These are phyloP conservation scores for Mus spretus DNA, from an alignment of 2,797 vertebrate genomes.

Conservation along the genomic window DNA sequence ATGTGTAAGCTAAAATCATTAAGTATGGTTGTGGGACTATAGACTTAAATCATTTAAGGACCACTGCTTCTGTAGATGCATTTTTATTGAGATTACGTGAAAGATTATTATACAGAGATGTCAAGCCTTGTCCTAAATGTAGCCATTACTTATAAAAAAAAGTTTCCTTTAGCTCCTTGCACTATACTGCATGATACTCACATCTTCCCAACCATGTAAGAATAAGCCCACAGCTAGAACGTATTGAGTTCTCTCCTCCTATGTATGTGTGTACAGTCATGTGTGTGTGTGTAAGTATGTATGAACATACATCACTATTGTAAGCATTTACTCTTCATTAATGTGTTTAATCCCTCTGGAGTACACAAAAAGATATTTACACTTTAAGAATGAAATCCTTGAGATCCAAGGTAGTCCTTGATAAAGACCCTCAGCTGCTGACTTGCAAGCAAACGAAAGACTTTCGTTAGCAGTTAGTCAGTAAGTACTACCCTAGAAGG, in stretches of 20 bases:
- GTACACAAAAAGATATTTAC: not conserved
- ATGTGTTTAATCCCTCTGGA: not conserved
- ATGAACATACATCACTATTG: not conserved
- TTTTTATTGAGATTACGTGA: not conserved
- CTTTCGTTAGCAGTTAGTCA: not conserved
- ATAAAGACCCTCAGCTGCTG: not conserved
- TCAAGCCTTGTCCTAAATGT: not conserved
- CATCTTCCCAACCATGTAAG: not conserved
- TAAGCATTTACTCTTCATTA: conserved; percentile 23
- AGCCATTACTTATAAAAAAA: conserved; percentile 38
- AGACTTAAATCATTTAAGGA: conserved; percentile 41
- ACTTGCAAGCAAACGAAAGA: not conserved
- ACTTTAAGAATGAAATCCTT: not conserved
- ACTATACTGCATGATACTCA: not conserved
- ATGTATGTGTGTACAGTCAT: not conserved
- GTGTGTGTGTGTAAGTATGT: not conserved
- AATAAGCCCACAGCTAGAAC: conserved; percentile 20
- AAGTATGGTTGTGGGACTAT: not conserved
- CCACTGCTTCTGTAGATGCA: not conserved
- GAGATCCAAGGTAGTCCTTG: not conserved
- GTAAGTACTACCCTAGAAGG: not conserved
- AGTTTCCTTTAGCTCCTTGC: not conserved
- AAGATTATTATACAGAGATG: not conserved
- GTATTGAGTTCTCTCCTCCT: not conserved
- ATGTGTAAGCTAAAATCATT: not conserved